Evolutionary conservation across 2,797 vertebrate species (phyloP).

Genomic region (Tragopan temminckii): DNA sequence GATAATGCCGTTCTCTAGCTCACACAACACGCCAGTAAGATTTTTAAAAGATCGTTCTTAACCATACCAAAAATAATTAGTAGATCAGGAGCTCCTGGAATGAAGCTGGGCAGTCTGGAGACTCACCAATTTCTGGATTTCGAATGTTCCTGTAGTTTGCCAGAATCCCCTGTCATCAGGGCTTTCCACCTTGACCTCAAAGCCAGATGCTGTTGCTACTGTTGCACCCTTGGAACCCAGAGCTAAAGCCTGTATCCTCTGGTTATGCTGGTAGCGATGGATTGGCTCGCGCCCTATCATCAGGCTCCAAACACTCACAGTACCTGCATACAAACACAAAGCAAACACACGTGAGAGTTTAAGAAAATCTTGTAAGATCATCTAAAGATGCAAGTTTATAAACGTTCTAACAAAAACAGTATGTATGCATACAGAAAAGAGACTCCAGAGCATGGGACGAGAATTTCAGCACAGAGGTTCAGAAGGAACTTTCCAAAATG

Average conservation of each 20-base stretch:
- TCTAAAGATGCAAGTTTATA: not conserved
- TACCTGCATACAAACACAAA: slow-evolving; percentile 76
- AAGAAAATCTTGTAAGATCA: no score
- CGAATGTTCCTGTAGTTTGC: slow-evolving; percentile 83
- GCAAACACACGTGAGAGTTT: accelerated
- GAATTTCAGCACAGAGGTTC: accelerated
- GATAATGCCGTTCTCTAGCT: not conserved
- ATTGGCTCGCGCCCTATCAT: slow-evolving; percentile 87
- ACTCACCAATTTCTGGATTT: slow-evolving; percentile 90
- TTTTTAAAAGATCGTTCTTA: not conserved
- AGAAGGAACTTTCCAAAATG: not conserved
- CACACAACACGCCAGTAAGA: not conserved
- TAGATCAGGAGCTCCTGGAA: not conserved
- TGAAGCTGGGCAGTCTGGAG: not conserved
- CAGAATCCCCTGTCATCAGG: slow-evolving; percentile 89
- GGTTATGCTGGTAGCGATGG: slow-evolving; percentile 88
- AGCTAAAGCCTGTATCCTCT: slow-evolving; percentile 86
- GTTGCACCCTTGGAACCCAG: slow-evolving; percentile 82
- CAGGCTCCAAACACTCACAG: slow-evolving; percentile 92
- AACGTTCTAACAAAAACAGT: accelerated
- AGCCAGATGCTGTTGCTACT: slow-evolving; percentile 86
- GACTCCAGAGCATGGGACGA: not conserved
- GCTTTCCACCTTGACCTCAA: slow-evolving; percentile 85
- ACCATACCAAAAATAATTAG: not conserved
- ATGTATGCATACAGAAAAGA: accelerated